Evolutionary conservation across 1,140 invertebrate genomes (phyloP).

Genomic region (Pteromalus puparum): DNA sequence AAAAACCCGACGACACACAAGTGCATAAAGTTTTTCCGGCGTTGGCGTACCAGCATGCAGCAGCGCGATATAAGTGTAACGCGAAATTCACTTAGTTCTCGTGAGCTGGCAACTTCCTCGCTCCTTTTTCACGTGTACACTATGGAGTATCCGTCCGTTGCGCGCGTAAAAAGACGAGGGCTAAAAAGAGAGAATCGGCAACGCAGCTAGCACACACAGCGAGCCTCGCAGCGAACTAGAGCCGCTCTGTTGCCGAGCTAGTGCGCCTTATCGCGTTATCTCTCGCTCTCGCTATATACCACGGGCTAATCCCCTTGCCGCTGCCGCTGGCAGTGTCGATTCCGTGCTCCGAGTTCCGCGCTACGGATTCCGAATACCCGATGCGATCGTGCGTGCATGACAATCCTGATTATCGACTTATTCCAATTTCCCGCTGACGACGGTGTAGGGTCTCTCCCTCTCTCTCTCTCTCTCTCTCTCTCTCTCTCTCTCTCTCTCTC

Average conservation of each 20-base stretch:
- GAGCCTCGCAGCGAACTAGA: constrained; percentile 45
- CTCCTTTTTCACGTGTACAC: background rate
- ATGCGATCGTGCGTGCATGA: constrained; percentile 25
- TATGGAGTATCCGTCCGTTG: background rate
- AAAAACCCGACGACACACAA: background rate
- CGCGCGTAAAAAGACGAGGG: constrained; percentile 11
- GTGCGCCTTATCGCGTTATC: constrained; percentile 52
- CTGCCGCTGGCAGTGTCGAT: constrained; percentile 34
- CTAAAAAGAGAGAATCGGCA: constrained; percentile 61
- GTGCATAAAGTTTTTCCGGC: background rate
- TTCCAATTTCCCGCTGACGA: constrained; percentile 41
- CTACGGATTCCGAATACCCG: constrained; percentile 40
- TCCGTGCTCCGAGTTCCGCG: constrained; percentile 16
- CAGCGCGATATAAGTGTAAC: background rate
- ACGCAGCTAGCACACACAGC: constrained; percentile 47
- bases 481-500: too few relatives aligned
- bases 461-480: too few relatives aligned
- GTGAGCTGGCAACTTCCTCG: constrained; percentile 31
- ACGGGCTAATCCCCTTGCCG: constrained; percentile 9
- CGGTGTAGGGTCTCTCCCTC: background rate
- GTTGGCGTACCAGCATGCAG: too few relatives aligned
- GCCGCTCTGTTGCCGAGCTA: constrained; percentile 52
- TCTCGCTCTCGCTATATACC: constrained; percentile 29
- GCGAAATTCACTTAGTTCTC: constrained; percentile 15
- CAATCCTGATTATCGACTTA: constrained; percentile 45